Conservation (phyloP, 2,888 invertebrate species). For the Thumatha senex region DNA sequence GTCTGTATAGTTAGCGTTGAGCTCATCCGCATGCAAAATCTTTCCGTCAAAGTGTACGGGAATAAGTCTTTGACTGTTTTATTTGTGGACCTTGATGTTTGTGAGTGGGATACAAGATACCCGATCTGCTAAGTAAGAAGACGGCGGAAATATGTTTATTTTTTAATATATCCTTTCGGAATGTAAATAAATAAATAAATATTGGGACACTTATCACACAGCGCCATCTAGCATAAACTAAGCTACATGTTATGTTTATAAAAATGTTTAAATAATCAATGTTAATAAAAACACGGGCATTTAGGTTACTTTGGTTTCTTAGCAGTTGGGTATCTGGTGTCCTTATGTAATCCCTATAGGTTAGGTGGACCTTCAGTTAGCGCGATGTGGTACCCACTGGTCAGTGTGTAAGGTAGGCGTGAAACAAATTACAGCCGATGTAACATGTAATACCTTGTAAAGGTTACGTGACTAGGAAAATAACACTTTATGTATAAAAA, state of each 20-base stretch:
- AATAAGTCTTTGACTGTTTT: slow-evolving; percentile 39
- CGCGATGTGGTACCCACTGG: slow-evolving; percentile 21
- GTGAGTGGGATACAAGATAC: neutral
- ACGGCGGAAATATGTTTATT: too few species aligned
- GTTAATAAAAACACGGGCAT: neutral
- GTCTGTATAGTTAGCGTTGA: slow-evolving; percentile 27
- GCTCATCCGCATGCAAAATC: slow-evolving; percentile 35
- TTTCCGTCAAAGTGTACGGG: slow-evolving; percentile 36
- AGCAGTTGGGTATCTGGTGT: neutral
- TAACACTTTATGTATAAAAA: neutral
- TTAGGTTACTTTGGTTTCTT: neutral
- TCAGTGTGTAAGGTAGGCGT: slow-evolving; percentile 57
- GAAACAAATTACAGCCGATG: slow-evolving; percentile 73
- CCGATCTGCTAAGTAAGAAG: neutral
- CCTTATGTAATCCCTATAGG: neutral
- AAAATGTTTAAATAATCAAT: too few species aligned
- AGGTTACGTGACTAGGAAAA: neutral
- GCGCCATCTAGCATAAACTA: too few species aligned
- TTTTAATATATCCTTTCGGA: too few species aligned
- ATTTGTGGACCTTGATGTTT: slow-evolving; percentile 15
- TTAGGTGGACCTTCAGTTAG: too few species aligned
- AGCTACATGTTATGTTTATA: too few species aligned
- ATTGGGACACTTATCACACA: too few species aligned
- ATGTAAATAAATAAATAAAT: too few species aligned
- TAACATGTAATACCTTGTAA: slow-evolving; percentile 35